A percentile compares a stretch with the other conserved stretches of the same genome.
Conservation (phyloP, 2,113 vertebrate genomes). For the Aptenodytes patagonicus region DNA sequence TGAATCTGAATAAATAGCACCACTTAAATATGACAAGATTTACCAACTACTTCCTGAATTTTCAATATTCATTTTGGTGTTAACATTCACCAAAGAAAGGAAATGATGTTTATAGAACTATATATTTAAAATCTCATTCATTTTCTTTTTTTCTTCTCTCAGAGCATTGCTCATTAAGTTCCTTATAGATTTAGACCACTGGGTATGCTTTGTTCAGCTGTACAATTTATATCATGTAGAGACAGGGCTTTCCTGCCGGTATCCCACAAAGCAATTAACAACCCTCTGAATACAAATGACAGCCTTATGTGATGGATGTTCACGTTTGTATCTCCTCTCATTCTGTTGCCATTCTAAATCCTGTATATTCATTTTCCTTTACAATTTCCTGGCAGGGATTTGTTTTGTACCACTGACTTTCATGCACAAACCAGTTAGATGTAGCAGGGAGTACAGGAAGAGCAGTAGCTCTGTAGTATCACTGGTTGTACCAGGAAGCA, state of each 20-base stretch:
- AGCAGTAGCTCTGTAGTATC: background rate
- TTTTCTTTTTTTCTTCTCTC: background rate
- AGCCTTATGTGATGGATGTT: background rate
- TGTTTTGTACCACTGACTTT: background rate
- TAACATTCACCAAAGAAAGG: background rate
- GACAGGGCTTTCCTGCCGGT: conserved; percentile 21
- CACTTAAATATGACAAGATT: background rate
- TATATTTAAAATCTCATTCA: background rate
- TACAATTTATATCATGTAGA: background rate
- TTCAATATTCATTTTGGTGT: background rate
- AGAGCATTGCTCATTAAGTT: background rate
- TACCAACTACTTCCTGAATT: background rate
- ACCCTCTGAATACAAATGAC: background rate
- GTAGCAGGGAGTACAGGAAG: too few species aligned
- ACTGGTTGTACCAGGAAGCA: background rate
- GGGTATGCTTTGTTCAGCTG: conserved; percentile 16
- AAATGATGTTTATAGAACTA: background rate
- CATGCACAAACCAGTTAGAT: background rate
- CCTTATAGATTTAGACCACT: background rate
- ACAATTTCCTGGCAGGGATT: background rate
- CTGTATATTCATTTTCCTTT: background rate
- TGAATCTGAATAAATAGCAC: background rate
- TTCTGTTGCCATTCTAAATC: background rate
- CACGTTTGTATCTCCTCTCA: background rate
- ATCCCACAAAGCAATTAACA: conserved; percentile 29